A percentile compares a stretch with the other conserved stretches of the same genome.
phyloP scores from a whole-genome alignment of 2,888 invertebrate genomes.

The Tipula unca region DNA sequence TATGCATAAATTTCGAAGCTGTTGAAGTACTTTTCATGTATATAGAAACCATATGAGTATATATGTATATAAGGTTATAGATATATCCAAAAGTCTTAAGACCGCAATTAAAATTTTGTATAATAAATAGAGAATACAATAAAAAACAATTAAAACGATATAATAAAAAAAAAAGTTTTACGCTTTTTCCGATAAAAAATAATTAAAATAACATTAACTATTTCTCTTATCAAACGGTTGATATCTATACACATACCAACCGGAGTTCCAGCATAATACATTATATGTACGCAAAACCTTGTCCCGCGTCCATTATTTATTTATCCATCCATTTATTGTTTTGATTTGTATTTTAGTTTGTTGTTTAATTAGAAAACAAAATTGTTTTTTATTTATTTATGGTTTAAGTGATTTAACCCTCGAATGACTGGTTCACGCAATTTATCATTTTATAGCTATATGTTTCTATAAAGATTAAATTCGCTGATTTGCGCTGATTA shows the following conservation, averaged over 20 bases:
- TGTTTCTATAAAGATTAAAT: too few species aligned
- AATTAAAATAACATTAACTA: not conserved
- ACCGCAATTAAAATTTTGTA: not conserved
- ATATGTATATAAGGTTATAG: not conserved
- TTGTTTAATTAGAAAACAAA: not conserved
- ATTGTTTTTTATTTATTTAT: not conserved
- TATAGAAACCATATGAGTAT: too few species aligned
- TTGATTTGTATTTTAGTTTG: not conserved
- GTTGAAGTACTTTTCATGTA: not conserved
- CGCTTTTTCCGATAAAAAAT: not conserved
- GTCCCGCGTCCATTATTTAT: not conserved
- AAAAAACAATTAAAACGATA: not conserved
- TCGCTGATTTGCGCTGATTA: too few species aligned
- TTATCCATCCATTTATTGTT: not conserved
- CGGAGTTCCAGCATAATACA: not conserved
- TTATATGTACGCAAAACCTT: not conserved
- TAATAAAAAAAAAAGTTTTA: not conserved
- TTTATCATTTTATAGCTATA: too few species aligned
- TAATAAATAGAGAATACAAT: not conserved
- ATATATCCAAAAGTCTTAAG: not conserved
- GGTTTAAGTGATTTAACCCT: not conserved
- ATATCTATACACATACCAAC: not conserved
- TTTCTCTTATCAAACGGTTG: not conserved
- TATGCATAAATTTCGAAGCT: not conserved
- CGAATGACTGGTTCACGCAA: too few species aligned